A percentile compares a stretch with the other conserved stretches of the same genome.
phyloP scores from a whole-genome alignment of 2,888 invertebrate genomes.

The Drosophila atroscutellata region DNA sequence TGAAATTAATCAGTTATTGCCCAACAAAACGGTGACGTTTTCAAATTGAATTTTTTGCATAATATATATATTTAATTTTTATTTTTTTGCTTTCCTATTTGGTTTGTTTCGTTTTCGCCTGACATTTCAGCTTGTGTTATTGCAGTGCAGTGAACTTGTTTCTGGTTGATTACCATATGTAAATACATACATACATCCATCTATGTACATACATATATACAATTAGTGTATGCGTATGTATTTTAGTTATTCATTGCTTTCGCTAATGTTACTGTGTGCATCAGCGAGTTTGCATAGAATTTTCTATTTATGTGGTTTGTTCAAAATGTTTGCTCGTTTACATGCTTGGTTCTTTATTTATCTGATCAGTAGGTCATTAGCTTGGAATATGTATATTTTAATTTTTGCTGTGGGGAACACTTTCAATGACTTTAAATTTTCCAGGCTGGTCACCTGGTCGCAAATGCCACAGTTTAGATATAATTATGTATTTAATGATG shows the following conservation, averaged over 20 bases:
- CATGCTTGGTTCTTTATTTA: background rate
- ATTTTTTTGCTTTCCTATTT: slow-evolving; percentile 40
- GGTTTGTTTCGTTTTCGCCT: slow-evolving; percentile 24
- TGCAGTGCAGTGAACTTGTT: slow-evolving; percentile 75
- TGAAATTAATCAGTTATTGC: slow-evolving; percentile 55
- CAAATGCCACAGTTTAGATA: background rate
- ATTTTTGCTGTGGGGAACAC: background rate
- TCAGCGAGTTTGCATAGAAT: slow-evolving; percentile 7
- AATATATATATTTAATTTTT: slow-evolving; percentile 27
- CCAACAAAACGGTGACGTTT: slow-evolving; percentile 56
- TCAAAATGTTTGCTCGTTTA: slow-evolving; percentile 56
- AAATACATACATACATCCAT: background rate
- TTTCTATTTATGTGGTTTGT: slow-evolving; percentile 29
- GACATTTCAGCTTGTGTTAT: slow-evolving; percentile 43
- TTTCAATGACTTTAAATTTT: background rate
- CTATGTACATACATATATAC: background rate
- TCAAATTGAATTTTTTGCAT: slow-evolving; percentile 39
- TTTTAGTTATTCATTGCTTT: slow-evolving; percentile 9
- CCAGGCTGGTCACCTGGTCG: background rate
- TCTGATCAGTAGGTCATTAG: background rate
- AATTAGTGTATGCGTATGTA: background rate
- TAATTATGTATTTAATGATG: background rate
- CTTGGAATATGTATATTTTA: background rate
- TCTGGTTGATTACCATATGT: slow-evolving; percentile 60
- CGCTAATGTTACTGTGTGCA: slow-evolving; percentile 5